These are phyloP conservation scores for Achlya flavicornis DNA, from an alignment of 2,888 invertebrate species.

Conservation along the genomic window DNA sequence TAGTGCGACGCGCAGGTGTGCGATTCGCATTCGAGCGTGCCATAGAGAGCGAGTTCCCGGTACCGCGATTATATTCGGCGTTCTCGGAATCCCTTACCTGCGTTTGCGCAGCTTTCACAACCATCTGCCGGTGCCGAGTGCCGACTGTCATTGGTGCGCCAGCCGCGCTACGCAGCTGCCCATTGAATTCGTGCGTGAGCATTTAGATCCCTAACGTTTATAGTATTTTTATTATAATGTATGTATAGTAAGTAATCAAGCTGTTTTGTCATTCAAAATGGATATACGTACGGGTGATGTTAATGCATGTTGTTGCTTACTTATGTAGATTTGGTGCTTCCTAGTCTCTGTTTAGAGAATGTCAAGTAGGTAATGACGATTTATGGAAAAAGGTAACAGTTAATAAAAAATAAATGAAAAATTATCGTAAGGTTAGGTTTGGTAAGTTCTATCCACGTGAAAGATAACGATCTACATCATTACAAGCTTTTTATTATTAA, in stretches of 20 bases:
- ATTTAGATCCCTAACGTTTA: not conserved
- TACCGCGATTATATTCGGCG: conserved; percentile 80
- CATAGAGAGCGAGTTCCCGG: conserved; percentile 74
- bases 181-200: conserved; percentile 8
- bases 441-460: too few relatives aligned
- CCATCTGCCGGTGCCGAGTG: conserved; percentile 54
- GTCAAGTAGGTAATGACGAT: too few relatives aligned
- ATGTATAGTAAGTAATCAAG: not conserved
- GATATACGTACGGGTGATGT: not conserved
- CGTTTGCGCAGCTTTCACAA: conserved; percentile 71
- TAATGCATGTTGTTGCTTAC: too few relatives aligned
- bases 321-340: too few relatives aligned
- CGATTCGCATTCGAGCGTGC: conserved; percentile 63
- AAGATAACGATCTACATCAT: too few relatives aligned
- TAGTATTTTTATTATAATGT: not conserved
- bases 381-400: too few relatives aligned
- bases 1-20: conserved; percentile 59
- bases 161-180: not conserved
- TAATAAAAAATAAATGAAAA: too few relatives aligned
- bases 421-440: too few relatives aligned
- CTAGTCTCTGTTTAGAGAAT: too few relatives aligned
- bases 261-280: not conserved
- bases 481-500: too few relatives aligned
- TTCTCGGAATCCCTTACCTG: conserved; percentile 80
- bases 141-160: conserved; percentile 56